phyloP scores from a whole-genome alignment of 2,113 vertebrate genomes.

The Agelaius phoeniceus region DNA sequence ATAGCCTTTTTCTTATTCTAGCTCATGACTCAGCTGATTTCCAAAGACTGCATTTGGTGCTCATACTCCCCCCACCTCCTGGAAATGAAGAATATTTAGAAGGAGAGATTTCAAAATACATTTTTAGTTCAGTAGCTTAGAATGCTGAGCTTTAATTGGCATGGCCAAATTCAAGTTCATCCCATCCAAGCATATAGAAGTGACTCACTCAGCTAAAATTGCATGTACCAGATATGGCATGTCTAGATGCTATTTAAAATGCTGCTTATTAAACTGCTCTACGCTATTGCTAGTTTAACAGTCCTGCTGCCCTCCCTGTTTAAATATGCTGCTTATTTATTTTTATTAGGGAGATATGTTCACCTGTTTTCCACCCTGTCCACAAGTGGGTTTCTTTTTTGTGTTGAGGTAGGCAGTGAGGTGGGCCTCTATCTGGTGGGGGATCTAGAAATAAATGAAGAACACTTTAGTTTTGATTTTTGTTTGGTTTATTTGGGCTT shows the following conservation, averaged over 20 bases:
- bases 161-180: not conserved
- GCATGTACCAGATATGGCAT: not conserved
- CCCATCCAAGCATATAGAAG: not conserved
- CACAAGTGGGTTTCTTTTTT: not conserved
- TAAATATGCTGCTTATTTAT: not conserved
- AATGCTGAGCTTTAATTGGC: conserved; percentile 32
- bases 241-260: not conserved
- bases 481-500: not conserved
- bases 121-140: not conserved
- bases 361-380: not conserved
- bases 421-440: not conserved
- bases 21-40: conserved; percentile 47
- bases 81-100: not conserved
- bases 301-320: not conserved
- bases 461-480: not conserved
- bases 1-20: not conserved
- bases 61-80: not conserved
- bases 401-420: not conserved
- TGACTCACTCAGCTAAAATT: conserved; percentile 27
- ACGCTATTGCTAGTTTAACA: not conserved
- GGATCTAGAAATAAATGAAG: not conserved
- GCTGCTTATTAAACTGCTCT: not conserved
- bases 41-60: not conserved
- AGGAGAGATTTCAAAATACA: not conserved
- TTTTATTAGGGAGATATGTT: not conserved